Evolutionary conservation across 2,113 vertebrate species (phyloP), one percentile per base, ranked within the genome.

Genomic region (Promerops cafer): DNA sequence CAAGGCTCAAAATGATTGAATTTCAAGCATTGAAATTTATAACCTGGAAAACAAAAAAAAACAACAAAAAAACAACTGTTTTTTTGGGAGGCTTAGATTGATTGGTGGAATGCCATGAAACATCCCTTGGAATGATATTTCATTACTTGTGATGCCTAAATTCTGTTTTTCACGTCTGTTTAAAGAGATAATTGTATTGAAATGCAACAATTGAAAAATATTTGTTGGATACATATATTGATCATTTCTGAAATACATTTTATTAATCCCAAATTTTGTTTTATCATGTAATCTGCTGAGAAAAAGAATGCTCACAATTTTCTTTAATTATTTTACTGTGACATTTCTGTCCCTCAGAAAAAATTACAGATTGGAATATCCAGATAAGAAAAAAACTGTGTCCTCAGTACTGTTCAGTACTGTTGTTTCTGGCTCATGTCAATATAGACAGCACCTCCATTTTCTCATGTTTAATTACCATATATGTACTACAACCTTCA

Each of bases 1-100:
- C 23, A 63, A 45, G 14, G 18, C 5, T 80, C 12, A 69, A 91
- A 83, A 69, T 5, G 0, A 57, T 7, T 80, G 24, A 56, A 37
- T 45, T 69, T 37, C 4, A 82, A 65, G 54, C 5, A 80, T 35
- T 89, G 86, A 28, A 19, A 53, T 80, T 79, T 68, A 44, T 82
- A 71, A 37, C 26, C 11, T 80, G 19, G 7, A 74, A 49, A 24
- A 44, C 9, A 18, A 49, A 66, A 78, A 83, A 65, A 57, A 3
- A 3, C 22, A 26, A 3, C 2, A 5, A 1, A 33, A 26, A n/a
- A n/a, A n/a, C n/a, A n/a, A n/a, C n/a, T 2, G 2, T 13, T 45
- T 83, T 8, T 42, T 66, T 52, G 3, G 1, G 4, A 37, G 15
- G 7, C 10, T 78, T 65, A 65, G 18, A 35, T 42, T 35, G 27